Conservation (phyloP, 2,888 invertebrate genomes). For the Tetranychus truncatus region DNA sequence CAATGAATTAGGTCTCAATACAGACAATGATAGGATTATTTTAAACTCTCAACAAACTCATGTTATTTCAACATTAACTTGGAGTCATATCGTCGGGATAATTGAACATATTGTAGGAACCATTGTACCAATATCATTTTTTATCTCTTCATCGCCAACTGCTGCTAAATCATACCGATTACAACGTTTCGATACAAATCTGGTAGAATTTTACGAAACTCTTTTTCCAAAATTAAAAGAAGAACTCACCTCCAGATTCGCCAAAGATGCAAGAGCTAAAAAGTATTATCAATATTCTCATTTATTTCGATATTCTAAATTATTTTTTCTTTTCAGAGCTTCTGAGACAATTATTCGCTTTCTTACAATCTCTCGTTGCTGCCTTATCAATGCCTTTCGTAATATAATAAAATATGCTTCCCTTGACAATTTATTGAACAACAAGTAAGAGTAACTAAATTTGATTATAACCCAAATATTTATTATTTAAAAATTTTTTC, state of each 20-base stretch:
- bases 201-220: not conserved
- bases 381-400: slow-evolving; percentile 1
- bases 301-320: too few species aligned
- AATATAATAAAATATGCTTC: not conserved
- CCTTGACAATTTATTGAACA: not conserved
- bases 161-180: not conserved
- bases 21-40: not conserved
- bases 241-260: slow-evolving; percentile 2
- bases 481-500: not conserved
- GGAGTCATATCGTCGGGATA: not conserved
- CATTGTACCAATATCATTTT: not conserved
- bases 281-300: not conserved
- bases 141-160: not conserved
- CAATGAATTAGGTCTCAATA: not conserved
- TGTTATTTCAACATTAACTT: not conserved
- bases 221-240: slow-evolving; percentile 5
- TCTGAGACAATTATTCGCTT: slow-evolving; percentile 1
- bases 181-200: not conserved
- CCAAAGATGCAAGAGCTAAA: slow-evolving; percentile 8
- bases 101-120: slow-evolving; percentile 8
- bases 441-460: not conserved
- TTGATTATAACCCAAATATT: not conserved
- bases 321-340: not conserved
- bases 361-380: not conserved
- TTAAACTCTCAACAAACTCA: not conserved